Evolutionary conservation across 2,113 vertebrate genomes (phyloP), one percentile per base, ranked within the genome.

Genomic region (Coptodon bakossiorum): DNA sequence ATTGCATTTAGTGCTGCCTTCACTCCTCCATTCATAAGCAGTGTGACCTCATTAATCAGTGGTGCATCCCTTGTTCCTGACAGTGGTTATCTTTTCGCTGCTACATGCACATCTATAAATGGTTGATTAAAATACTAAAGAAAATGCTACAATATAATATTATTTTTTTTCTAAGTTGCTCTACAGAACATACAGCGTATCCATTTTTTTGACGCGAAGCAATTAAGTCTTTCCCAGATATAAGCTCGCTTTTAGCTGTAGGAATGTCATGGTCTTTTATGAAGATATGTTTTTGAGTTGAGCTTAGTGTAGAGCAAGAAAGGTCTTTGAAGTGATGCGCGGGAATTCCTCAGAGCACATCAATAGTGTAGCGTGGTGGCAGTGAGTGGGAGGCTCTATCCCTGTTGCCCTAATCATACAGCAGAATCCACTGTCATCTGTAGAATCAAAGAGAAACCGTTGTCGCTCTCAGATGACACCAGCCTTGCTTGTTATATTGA

Each of bases 31-130:
- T 89, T 93, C 82, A 83, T 66, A 68, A 92, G 79, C 81, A 89
- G 79, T 80, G 66, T 91, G 87, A 90, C 92, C 89, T 94, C 82
- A 54, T 93, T 93, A 90, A 86, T 89, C 88, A 85, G 73, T 29
- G 78, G 73, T 27, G 85, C 87, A 81, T 90, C 89, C 57, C 78
- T 94, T 83, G 86, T 43, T 88, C 79, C 82, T 43, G 82, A 92
- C 91, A 83, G 90, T 85, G 68, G 82, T 90, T 82, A 90, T 92
- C 68, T 89, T 93, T 92, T 88, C 16, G 63, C 82, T 82, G 31
- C 59, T 22, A 38, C 78, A 40, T 81, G 43, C 90, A 85, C 71
- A 36, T 86, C 40, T 68, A 14, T 19, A 27, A 87, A 84, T 24
- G 52, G 13, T 10, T 86, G 80, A 86, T n/a, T 66, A 73, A 84